Conservation (phyloP, 2,888 invertebrate genomes). For the Orgyia antiqua region DNA sequence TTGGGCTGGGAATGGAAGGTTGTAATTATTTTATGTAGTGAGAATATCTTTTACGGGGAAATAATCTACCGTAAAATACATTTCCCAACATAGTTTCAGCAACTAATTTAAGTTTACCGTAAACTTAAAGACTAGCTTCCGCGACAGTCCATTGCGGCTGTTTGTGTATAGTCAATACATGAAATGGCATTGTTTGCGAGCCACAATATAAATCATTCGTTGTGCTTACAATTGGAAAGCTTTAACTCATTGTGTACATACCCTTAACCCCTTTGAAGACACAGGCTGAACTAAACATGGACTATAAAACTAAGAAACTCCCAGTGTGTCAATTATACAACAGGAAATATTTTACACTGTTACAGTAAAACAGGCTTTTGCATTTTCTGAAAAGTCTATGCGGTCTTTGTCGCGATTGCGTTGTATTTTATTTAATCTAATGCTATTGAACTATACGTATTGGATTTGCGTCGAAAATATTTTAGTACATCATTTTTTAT, state of each 20-base stretch:
- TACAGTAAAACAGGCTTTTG: too few species aligned
- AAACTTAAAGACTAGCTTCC: slow-evolving; percentile 55
- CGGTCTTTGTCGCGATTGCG: too few species aligned
- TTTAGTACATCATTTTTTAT: too few species aligned
- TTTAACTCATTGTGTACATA: slow-evolving; percentile 37
- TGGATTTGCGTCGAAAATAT: too few species aligned
- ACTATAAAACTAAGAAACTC: slow-evolving; percentile 5
- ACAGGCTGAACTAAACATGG: slow-evolving; percentile 22
- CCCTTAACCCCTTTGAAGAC: slow-evolving; percentile 38
- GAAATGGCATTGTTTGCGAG: slow-evolving; percentile 63
- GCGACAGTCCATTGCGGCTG: slow-evolving; percentile 45
- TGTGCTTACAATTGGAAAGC: slow-evolving; percentile 37
- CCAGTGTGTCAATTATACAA: slow-evolving; percentile 12
- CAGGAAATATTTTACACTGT: slow-evolving; percentile 20
- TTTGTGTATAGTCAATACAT: slow-evolving; percentile 38
- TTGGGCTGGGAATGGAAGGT: too few species aligned
- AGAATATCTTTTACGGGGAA: too few species aligned
- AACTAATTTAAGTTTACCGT: slow-evolving; percentile 74
- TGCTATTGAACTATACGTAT: too few species aligned
- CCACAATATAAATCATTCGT: slow-evolving; percentile 70
- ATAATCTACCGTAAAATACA: slow-evolving; percentile 29
- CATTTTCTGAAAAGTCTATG: too few species aligned
- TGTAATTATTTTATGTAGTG: too few species aligned
- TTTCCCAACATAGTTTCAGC: slow-evolving; percentile 48
- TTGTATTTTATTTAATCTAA: too few species aligned